Percentiles rank a stretch among this genome's conserved stretches.
These are phyloP conservation scores for Alfaro cultratus DNA, from an alignment of 2,797 vertebrate species.

Conservation along the genomic window DNA sequence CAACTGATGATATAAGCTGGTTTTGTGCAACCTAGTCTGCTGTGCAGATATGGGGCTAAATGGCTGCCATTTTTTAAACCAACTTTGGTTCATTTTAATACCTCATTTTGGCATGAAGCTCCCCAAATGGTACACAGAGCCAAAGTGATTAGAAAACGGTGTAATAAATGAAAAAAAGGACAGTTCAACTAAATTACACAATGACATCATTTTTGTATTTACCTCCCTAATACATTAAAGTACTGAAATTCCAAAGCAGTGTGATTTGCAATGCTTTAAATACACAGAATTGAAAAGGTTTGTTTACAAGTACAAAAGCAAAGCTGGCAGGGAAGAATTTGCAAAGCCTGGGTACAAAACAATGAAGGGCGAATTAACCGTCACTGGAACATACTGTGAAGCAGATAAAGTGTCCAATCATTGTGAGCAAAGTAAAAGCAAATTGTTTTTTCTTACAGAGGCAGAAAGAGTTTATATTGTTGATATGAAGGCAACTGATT, in stretches of 20 bases:
- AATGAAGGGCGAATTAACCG: background rate
- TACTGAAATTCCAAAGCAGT: background rate
- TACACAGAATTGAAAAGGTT: background rate
- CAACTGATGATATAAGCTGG: no score
- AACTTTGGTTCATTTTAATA: background rate
- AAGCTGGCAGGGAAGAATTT: background rate
- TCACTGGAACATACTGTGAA: no score
- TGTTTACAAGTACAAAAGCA: background rate
- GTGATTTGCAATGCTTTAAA: background rate
- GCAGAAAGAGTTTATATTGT: background rate
- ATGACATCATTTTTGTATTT: background rate
- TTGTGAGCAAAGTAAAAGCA: background rate
- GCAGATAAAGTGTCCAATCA: background rate
- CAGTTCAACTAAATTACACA: background rate
- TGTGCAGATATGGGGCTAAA: no score
- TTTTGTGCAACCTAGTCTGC: no score
- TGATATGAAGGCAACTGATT: background rate
- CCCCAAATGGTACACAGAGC: background rate
- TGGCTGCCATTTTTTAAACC: background rate
- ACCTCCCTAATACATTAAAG: background rate
- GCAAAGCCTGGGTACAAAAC: background rate
- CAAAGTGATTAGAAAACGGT: background rate
- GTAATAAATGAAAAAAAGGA: background rate
- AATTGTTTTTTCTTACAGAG: background rate
- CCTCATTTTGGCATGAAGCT: background rate